Conservation (phyloP, 2,888 invertebrate species). For the Sminthurides aquaticus region DNA sequence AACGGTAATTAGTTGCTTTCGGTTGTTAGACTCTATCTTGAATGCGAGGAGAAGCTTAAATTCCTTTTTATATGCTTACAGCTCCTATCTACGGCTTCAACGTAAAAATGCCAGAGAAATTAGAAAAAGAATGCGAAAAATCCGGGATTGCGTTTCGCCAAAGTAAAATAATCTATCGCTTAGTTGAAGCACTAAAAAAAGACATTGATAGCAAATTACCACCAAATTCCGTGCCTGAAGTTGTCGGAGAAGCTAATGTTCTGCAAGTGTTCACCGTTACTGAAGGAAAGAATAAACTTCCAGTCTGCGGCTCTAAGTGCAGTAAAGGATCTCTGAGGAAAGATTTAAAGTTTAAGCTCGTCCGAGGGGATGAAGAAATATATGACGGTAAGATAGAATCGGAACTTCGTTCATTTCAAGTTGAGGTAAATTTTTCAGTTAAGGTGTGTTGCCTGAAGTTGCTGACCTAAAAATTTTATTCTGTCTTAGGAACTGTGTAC, state of each 20-base stretch:
- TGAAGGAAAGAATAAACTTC: constrained; percentile 68
- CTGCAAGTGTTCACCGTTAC: constrained; percentile 72
- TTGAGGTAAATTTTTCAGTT: not conserved
- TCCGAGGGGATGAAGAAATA: constrained; percentile 45
- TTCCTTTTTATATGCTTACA: constrained; percentile 44
- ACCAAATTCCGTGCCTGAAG: constrained; percentile 62
- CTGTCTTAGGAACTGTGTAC: constrained; percentile 55
- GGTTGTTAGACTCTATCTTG: too few species aligned
- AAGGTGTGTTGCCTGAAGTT: not conserved
- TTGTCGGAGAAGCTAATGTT: constrained; percentile 78
- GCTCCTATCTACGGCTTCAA: constrained; percentile 87
- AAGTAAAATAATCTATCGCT: constrained; percentile 85
- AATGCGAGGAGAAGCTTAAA: too few species aligned
- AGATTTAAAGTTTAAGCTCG: constrained; percentile 58
- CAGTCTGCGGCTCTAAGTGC: constrained; percentile 84
- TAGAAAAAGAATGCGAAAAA: constrained; percentile 53
- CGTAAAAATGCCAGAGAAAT: constrained; percentile 52
- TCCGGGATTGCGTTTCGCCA: constrained; percentile 56
- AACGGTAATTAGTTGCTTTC: too few species aligned
- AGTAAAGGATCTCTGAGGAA: constrained; percentile 66
- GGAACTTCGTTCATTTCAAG: not conserved
- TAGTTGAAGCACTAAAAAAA: constrained; percentile 79
- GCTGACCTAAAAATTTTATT: constrained; percentile 6
- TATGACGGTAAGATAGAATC: constrained; percentile 32
- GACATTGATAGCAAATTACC: constrained; percentile 70